Base-by-base conservation (phyloP, 2,797 vertebrate species). In the Takifugu rubripes region DNA sequence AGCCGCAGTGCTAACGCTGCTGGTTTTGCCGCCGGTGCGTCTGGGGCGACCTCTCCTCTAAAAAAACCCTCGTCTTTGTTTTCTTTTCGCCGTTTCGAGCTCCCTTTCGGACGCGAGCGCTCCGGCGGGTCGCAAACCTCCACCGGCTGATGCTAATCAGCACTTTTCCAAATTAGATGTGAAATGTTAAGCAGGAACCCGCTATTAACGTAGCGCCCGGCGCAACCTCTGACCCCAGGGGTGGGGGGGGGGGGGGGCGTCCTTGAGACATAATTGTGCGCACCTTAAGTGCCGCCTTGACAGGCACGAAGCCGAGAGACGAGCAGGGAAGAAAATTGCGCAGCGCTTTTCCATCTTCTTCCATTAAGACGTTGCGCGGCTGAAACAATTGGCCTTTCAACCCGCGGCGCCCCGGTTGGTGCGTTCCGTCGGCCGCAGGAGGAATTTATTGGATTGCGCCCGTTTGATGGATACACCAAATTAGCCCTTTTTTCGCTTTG, bases 121-220 rank as follows among this genome's bases (percentile, higher is more conserved):
- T 46, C 64, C 51, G 33, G 59, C 56, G 50, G 73, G 68, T 77
- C 82, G 46, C 62, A 80, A 75, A 74, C 75, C 73, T 71, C 59
- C 56, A 65, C 61, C 12, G 61, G 61, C 68, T 52, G 64, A 64
- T 79, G 78, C 84, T 89, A 87, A 88, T 84, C 75, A 79, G 78
- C 78, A 82, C 81, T 87, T 84, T 84, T 40, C 60, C 68, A 77
- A 86, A 89, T 87, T 83, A 85, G 83, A 78, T 81, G 73, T 66
- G 53, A 82, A 84, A 86, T 82, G 84, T 87, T 87, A 84, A 88
- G 82, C 81, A 70, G 66, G 66, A 67, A 68, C 72, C 68, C 49
- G 68, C 69, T 66, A 66, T 82, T 74, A 79, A 62, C n/a, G 54
- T 50, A 52, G 56, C 12, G 59, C 65, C 45, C 17, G 46, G 14